Conservation (phyloP, 2,888 invertebrate genomes). For the Scaptomyza reducta region DNA sequence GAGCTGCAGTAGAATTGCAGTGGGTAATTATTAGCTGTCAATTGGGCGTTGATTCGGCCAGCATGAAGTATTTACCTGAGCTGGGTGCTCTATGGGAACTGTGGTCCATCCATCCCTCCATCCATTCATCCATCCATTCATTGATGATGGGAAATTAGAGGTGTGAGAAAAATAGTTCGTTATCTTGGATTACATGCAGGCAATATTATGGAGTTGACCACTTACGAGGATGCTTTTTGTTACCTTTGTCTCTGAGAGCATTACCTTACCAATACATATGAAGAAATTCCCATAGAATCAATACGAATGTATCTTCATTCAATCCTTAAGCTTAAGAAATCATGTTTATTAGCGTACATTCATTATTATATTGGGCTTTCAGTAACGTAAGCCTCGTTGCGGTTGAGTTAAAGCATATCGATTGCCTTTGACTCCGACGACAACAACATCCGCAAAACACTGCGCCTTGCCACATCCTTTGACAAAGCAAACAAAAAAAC, state of each 20-base stretch:
- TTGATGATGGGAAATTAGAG: conserved; percentile 11
- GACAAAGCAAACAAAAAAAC: conserved; percentile 30
- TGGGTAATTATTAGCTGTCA: conserved; percentile 77
- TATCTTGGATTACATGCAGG: conserved; percentile 6
- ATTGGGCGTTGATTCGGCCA: conserved; percentile 70
- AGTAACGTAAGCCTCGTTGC: conserved; percentile 1
- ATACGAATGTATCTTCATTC: too few species aligned
- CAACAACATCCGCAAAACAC: conserved; percentile 7
- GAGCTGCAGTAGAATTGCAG: conserved; percentile 13
- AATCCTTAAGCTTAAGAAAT: too few species aligned
- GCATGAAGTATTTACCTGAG: conserved; percentile 54
- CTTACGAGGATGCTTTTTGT: neutral
- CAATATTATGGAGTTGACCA: neutral
- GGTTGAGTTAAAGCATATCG: conserved; percentile 5
- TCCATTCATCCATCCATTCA: neutral
- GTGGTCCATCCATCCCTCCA: neutral
- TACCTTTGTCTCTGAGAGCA: neutral
- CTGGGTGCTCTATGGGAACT: conserved; percentile 37
- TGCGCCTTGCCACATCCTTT: conserved; percentile 34
- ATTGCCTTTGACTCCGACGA: conserved; percentile 13
- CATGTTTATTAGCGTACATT: too few species aligned
- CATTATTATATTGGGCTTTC: neutral
- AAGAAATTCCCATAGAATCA: neutral
- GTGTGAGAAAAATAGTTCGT: conserved; percentile 40
- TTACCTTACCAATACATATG: neutral